Conservation (phyloP, 37 sponge, comb jelly and placozoan species). For the Theonella swinhoei region DNA sequence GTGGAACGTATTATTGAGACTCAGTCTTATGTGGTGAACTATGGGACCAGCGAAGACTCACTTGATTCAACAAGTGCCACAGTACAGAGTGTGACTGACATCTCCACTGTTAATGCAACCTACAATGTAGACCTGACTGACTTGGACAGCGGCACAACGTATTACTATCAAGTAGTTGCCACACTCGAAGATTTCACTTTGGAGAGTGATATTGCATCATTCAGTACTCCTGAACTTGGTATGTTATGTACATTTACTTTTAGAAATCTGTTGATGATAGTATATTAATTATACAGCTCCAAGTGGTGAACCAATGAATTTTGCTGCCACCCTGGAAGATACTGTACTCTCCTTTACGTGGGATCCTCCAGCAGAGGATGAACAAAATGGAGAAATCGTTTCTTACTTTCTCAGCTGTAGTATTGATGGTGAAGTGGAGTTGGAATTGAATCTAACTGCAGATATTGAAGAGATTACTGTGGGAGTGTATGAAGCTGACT, state of each 20-base stretch:
- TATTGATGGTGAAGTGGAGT: neutral
- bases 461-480: neutral
- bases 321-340: neutral
- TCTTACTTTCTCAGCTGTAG: neutral
- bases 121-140: conserved; percentile 12
- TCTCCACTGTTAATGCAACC: neutral
- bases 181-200: conserved; percentile 4
- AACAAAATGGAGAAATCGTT: neutral
- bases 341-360: neutral
- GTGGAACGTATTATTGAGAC: conserved; percentile 10
- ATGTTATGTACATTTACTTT: conserved; percentile 1
- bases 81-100: neutral
- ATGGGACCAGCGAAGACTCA: neutral
- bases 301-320: neutral
- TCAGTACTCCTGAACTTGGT: conserved; percentile 2
- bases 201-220: neutral
- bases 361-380: neutral
- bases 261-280: no score
- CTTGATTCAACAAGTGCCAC: neutral
- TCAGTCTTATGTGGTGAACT: conserved; percentile 14
- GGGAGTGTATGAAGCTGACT: neutral
- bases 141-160: conserved; percentile 6
- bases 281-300: no score
- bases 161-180: conserved; percentile 23
- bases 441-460: neutral